These are phyloP conservation scores for Torymus auratus DNA, from an alignment of 2,888 invertebrate species.

Conservation along the genomic window DNA sequence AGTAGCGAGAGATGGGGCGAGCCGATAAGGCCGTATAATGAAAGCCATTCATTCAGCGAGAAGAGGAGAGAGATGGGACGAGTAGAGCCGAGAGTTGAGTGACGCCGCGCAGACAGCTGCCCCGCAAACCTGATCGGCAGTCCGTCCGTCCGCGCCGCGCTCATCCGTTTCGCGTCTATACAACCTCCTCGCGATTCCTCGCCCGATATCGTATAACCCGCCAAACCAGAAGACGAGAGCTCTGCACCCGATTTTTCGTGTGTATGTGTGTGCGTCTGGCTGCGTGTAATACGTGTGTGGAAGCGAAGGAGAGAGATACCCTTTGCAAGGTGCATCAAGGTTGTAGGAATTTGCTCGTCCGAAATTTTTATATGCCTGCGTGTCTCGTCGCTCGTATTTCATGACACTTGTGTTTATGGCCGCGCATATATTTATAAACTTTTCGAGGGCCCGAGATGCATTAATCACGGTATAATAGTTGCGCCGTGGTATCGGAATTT, in stretches of 20 bases:
- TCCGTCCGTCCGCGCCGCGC: slow-evolving; percentile 60
- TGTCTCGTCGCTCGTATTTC: slow-evolving; percentile 1
- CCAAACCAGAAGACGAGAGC: slow-evolving; percentile 65
- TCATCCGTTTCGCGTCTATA: slow-evolving; percentile 61
- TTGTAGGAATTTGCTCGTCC: not conserved
- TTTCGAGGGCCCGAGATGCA: not conserved
- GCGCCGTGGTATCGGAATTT: too few relatives aligned
- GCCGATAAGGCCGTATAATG: slow-evolving; percentile 65
- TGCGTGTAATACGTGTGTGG: too few relatives aligned
- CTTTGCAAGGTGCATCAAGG: too few relatives aligned
- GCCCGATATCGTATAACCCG: slow-evolving; percentile 75
- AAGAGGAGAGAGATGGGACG: not conserved
- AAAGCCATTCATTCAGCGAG: slow-evolving; percentile 70
- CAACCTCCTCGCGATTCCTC: slow-evolving; percentile 70
- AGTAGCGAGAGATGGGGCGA: not conserved
- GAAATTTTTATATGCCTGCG: not conserved
- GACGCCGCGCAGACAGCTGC: slow-evolving; percentile 76
- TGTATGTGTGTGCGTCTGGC: not conserved
- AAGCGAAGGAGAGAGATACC: too few relatives aligned
- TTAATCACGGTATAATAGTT: not conserved
- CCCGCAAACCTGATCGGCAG: slow-evolving; percentile 73
- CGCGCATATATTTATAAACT: not conserved
- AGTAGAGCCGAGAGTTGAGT: slow-evolving; percentile 64
- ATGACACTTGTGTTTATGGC: not conserved
- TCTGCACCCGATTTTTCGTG: slow-evolving; percentile 7